Conservation (phyloP, 1,140 invertebrate genomes). For the Proales similis region DNA sequence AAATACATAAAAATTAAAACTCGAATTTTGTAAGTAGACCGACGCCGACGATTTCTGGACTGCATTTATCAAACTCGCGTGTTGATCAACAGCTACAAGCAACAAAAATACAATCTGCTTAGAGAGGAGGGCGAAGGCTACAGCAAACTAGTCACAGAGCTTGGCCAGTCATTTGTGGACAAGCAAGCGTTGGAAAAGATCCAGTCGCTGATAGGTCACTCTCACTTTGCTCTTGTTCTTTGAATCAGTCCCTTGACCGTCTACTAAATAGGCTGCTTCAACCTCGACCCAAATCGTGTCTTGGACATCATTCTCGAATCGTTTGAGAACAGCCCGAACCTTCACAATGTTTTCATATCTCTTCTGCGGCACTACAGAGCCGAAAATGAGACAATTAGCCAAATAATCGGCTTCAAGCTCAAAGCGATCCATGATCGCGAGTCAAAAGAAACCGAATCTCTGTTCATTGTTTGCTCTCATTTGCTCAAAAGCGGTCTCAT, state of each 20-base stretch:
- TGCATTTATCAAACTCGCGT: slow-evolving; percentile 23
- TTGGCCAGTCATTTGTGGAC: slow-evolving; percentile 64
- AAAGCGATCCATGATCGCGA: slow-evolving; percentile 62
- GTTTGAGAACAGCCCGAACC: slow-evolving; percentile 66
- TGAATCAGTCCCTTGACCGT: slow-evolving; percentile 4
- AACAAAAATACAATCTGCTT: slow-evolving; percentile 95
- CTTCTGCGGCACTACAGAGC: slow-evolving; percentile 76
- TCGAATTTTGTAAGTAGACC: slow-evolving; percentile 80
- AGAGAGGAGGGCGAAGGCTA: slow-evolving; percentile 98
- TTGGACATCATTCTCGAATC: slow-evolving; percentile 91
- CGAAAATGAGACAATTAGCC: slow-evolving; percentile 66
- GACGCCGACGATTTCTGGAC: neutral
- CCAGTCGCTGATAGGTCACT: slow-evolving; percentile 40
- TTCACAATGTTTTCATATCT: slow-evolving; percentile 66
- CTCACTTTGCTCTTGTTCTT: slow-evolving; percentile 9
- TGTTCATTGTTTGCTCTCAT: slow-evolving; percentile 80
- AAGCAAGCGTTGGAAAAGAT: slow-evolving; percentile 43
- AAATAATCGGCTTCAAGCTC: slow-evolving; percentile 90
- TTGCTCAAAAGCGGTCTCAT: slow-evolving; percentile 80
- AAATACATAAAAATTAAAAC: slow-evolving; percentile 98
- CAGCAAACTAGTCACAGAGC: slow-evolving; percentile 89
- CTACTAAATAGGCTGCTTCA: slow-evolving; percentile 75
- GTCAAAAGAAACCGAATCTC: slow-evolving; percentile 64
- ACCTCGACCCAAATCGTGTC: slow-evolving; percentile 95
- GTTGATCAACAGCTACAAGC: slow-evolving; percentile 78